Evolutionary conservation across 2,113 vertebrate genomes (phyloP).

Genomic region (Taxidea taxus): DNA sequence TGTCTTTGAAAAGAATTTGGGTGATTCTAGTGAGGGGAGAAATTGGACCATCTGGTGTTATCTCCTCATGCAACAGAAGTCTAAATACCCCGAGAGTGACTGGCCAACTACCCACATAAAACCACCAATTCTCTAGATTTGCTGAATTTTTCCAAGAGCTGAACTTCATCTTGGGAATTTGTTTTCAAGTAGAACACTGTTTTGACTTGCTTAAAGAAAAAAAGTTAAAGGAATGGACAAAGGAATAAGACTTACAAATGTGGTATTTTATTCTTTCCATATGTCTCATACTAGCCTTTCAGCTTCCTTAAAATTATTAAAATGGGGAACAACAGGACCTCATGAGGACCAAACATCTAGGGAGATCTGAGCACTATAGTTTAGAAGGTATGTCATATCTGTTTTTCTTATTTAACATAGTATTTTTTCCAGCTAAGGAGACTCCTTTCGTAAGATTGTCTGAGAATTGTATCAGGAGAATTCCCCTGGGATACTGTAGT

Average conservation of each 20-base stretch:
- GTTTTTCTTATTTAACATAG: not conserved
- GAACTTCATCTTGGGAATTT: not conserved
- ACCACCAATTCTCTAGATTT: slow-evolving; percentile 12
- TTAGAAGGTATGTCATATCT: not conserved
- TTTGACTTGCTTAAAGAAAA: not conserved
- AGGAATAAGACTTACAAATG: not conserved
- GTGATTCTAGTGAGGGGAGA: slow-evolving; percentile 21
- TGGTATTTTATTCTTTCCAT: not conserved
- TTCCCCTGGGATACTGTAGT: not conserved
- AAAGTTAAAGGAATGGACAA: not conserved
- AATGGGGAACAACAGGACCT: not conserved
- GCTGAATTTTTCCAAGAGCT: slow-evolving; percentile 8
- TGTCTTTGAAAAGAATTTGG: slow-evolving; percentile 33
- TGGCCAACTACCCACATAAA: slow-evolving; percentile 15
- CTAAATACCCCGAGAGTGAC: not conserved
- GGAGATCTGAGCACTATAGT: not conserved
- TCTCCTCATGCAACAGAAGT: not conserved
- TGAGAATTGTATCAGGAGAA: not conserved
- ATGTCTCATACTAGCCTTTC: not conserved
- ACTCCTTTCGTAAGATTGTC: not conserved
- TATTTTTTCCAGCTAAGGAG: not conserved
- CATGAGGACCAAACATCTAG: not conserved
- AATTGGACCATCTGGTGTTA: slow-evolving; percentile 17
- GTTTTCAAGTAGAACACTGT: not conserved
- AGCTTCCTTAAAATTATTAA: slow-evolving; percentile 3